Evolutionary conservation across 2,888 invertebrate genomes (phyloP), one percentile per base, ranked within the genome.

Genomic region (Pristionchus fissidentatus): DNA sequence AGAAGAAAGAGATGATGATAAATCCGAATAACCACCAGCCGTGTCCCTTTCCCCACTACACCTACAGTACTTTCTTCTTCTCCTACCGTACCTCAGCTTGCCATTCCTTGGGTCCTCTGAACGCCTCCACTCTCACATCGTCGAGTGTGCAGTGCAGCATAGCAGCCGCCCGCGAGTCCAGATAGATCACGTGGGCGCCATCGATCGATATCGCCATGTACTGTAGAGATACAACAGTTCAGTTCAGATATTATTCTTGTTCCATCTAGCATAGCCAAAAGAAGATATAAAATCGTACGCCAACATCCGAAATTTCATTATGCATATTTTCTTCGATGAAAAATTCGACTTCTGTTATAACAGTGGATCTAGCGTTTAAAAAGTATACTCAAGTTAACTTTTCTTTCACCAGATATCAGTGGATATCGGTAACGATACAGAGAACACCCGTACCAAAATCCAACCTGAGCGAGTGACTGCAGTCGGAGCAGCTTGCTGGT

Each of bases 131-230:
- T 13, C 85, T 80, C 10, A 91, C 83, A 15, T 91, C 92, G 62
- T 93, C 92, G n/a, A 92, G 90, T n/a, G 93, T 91, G 26, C 93
- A 83, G 84, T 93, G 93, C 22, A 93, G 88, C 77, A 93, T 87
- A 84, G 93, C 92, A 83, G 92, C 93, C 0, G 92, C 92, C 5
- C 93, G 87, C 85, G 92, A 92, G 81, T 93, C 92, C 80, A 93
- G 87, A 46, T 93, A 85, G 87, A 93, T 92, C 81, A 93, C 89
- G n/a, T 92, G 92, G 35, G 92, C 87, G 57, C 93, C 92, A 57
- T 91, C 88, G 22, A 93, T 87, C 32, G 90, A 87, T 1, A 93
- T 84, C 0, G 92, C 92, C 80, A 92, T 87, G 87, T 93, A 93
- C 92, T 93, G 89, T 41, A 91, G 66, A 60, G 8, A 26, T n/a